A percentile compares a stretch with the other conserved stretches of the same genome.
Conservation (phyloP, 30 jellyfish, hydroid and myxozoan species). For the Euphysa ruthae region DNA sequence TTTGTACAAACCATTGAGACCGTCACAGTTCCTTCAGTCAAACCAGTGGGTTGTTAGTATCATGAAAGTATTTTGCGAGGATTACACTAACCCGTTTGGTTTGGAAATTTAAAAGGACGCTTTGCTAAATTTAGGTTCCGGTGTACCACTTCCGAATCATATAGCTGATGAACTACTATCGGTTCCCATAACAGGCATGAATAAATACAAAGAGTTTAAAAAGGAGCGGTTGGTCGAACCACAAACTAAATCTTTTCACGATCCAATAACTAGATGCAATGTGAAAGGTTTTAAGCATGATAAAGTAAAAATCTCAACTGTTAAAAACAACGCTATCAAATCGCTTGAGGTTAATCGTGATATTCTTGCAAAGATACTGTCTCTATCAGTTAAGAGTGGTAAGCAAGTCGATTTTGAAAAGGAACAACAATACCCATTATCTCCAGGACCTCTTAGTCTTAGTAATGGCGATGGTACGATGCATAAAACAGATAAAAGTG, state of each 20-base stretch:
- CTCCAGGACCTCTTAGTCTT: background rate
- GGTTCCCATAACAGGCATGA: too few relatives aligned
- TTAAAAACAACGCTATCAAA: too few relatives aligned
- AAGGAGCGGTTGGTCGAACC: background rate
- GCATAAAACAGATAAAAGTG: background rate
- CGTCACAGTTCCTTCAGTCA: too few relatives aligned
- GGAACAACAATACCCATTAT: background rate
- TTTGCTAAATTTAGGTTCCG: too few relatives aligned
- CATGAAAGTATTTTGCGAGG: too few relatives aligned
- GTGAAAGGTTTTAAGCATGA: background rate
- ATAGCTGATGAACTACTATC: too few relatives aligned
- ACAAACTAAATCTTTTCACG: background rate
- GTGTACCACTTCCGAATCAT: too few relatives aligned
- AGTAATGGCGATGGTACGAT: background rate
- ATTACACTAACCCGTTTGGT: too few relatives aligned
- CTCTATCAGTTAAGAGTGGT: background rate
- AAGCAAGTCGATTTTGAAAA: background rate
- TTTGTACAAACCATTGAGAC: too few relatives aligned
- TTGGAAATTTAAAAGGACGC: too few relatives aligned
- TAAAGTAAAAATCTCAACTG: too few relatives aligned
- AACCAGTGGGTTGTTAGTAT: too few relatives aligned
- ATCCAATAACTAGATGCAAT: background rate
- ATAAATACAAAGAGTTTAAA: background rate
- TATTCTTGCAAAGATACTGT: background rate
- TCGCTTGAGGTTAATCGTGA: background rate